Conservation (phyloP, 1,140 invertebrate genomes). For the Trachymyrmex cornetzi region DNA sequence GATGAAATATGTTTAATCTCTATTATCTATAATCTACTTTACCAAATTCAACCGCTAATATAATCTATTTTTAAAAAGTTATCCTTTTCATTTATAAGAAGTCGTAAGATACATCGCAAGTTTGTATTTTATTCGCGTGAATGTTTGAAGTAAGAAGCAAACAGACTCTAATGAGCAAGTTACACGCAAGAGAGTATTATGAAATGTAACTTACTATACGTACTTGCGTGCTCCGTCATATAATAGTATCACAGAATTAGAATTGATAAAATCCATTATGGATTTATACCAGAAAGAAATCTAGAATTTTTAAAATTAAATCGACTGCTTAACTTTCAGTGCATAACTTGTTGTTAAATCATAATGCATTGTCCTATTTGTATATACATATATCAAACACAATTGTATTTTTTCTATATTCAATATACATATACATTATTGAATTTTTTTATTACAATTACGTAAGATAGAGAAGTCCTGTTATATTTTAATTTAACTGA, state of each 20-base stretch:
- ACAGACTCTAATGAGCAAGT: constrained; percentile 33
- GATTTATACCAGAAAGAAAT: background rate
- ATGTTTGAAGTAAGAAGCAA: constrained; percentile 41
- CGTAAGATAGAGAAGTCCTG: too few species aligned
- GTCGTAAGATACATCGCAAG: background rate
- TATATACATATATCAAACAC: too few species aligned
- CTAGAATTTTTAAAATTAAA: constrained; percentile 3
- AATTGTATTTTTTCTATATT: too few species aligned
- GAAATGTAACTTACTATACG: constrained; percentile 6
- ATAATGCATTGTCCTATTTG: too few species aligned
- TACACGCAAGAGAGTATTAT: constrained; percentile 43
- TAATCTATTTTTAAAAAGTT: background rate
- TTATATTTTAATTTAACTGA: background rate
- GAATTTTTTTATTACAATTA: constrained; percentile 16
- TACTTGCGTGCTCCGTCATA: background rate
- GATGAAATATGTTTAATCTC: background rate
- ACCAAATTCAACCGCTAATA: background rate
- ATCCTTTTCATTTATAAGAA: background rate
- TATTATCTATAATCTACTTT: background rate
- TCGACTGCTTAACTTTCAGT: background rate
- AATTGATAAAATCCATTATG: constrained; percentile 49
- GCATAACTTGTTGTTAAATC: constrained; percentile 11
- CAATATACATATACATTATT: background rate
- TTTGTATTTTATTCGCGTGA: constrained; percentile 15
- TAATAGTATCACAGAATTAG: constrained; percentile 18